Base-by-base conservation (phyloP, 35 echinoderm and acorn worm species). In the Holothuria glaberrima region DNA sequence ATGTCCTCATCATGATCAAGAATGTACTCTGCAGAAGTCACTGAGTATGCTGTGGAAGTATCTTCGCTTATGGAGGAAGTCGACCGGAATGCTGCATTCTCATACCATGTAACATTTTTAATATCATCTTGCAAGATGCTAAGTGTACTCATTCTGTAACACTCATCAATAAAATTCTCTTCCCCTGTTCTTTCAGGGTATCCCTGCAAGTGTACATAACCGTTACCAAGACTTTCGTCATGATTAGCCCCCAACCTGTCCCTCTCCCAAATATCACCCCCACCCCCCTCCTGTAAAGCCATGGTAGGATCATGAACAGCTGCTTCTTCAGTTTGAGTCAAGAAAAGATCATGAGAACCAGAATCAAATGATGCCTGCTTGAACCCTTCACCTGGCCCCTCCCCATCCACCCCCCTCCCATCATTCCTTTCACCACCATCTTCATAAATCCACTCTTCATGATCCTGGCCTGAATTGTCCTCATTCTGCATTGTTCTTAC, bases 111-210 rank as follows among this genome's bases (percentile, higher is more conserved):
- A 7, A 71, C 33, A 13, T 50, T n/a, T 19, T 87, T 21, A 17
- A 87, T 69, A n/a, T 87, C 85, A 5, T 87, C 85, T 25, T 35
- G 12, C 16, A 87, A 34, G 20, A 87, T 71, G 41, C 85, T 70
- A 22, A 87, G 41, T 12, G 30, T 21, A 28, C 85, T 87, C 85
- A 87, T 87, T 14, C 85, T 7, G 24, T 69, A 67, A 50, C 85
- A 69, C 27, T 87, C 85, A 31, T 87, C 41, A 63, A 69, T 50
- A 48, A 68, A 70, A 9, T 32, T 36, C 80, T 63, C 22, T 12
- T 84, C 80, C 27, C 24, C 36, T 48, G 6, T 48, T 29, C 33
- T 78, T 57, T 58, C 48, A 9, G 22, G 2, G 16, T 24, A 30
- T 60, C 31, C 50, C 12, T 29, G 25, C 45, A 30, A 28, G 4